Evolutionary conservation across 1,140 invertebrate genomes (phyloP).

Genomic region (Temnothorax nylanderi): DNA sequence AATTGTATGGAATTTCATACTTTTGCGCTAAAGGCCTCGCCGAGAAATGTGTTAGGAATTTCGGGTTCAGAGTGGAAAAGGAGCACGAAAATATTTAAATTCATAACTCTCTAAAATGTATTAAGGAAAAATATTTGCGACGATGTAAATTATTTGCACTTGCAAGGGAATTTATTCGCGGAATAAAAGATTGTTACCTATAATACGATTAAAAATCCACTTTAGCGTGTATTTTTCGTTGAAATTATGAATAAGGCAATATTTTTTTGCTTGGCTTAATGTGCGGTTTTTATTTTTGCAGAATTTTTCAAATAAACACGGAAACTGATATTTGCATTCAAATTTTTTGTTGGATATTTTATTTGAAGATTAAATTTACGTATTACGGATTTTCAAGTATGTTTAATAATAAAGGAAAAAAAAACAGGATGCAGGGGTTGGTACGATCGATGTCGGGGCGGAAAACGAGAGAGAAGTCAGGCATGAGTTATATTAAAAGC

Average conservation of each 20-base stretch:
- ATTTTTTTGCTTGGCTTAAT: not conserved
- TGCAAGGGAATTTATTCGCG: not conserved
- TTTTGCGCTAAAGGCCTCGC: conserved; percentile 6
- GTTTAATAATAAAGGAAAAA: not conserved
- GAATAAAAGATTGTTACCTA: not conserved
- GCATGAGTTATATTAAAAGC: conserved; percentile 55
- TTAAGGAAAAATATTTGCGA: conserved; percentile 26
- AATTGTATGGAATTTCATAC: conserved; percentile 63
- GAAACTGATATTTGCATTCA: not conserved
- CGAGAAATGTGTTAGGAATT: conserved; percentile 53
- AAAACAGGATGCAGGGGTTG: not conserved
- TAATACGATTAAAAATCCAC: conserved; percentile 31
- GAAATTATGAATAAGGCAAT: not conserved
- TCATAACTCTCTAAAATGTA: conserved; percentile 19
- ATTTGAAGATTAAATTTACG: conserved; percentile 8
- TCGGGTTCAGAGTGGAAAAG: not conserved
- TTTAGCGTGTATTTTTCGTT: not conserved
- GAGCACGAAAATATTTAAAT: conserved; percentile 18
- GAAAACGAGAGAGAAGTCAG: conserved; percentile 35
- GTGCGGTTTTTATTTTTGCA: not conserved
- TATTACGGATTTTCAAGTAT: not conserved
- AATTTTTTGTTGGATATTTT: not conserved
- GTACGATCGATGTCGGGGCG: conserved; percentile 28
- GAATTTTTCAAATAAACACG: not conserved
- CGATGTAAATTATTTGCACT: conserved; percentile 3